Percentiles rank a stretch among this genome's conserved stretches.
phyloP scores from a whole-genome alignment of 2,888 invertebrate species.

The Ptilodon capucinus region DNA sequence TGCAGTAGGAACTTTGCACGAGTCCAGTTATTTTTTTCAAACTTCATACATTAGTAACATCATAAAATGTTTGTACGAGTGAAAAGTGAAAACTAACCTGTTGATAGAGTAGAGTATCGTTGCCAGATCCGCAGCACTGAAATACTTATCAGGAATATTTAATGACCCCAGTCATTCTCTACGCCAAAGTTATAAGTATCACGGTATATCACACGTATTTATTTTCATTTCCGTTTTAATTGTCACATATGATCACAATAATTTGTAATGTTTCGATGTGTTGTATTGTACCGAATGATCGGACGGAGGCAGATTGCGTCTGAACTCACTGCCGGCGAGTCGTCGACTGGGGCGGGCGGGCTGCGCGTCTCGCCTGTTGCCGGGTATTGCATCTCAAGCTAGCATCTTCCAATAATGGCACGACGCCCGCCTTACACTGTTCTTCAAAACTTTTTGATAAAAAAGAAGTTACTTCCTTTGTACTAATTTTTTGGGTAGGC shows the following conservation, averaged over 20 bases:
- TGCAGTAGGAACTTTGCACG: too few relatives aligned
- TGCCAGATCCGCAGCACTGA: conserved; percentile 43
- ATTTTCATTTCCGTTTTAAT: conserved; percentile 42
- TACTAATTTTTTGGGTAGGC: too few relatives aligned
- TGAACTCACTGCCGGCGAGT: conserved; percentile 27
- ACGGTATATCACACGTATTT: conserved; percentile 39
- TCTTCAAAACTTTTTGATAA: conserved; percentile 26
- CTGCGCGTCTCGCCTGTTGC: conserved; percentile 56
- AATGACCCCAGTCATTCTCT: conserved; percentile 53
- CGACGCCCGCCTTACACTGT: conserved; percentile 20
- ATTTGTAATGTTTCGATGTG: conserved; percentile 9
- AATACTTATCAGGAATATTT: conserved; percentile 55
- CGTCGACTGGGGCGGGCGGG: conserved; percentile 32
- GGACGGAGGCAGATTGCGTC: conserved; percentile 33
- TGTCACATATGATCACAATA: conserved; percentile 40
- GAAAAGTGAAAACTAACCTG: conserved; percentile 59
- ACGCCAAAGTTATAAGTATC: conserved; percentile 35
- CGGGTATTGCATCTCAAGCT: conserved; percentile 42
- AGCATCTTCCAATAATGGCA: conserved; percentile 43
- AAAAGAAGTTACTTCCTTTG: conserved; percentile 5
- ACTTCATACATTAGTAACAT: too few relatives aligned
- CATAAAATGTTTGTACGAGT: too few relatives aligned
- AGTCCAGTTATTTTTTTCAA: too few relatives aligned
- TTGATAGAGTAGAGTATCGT: conserved; percentile 50
- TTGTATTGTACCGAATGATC: conserved; percentile 18